Base-by-base conservation (phyloP, 2,797 vertebrate species). In the Threskiornis aethiopicus region DNA sequence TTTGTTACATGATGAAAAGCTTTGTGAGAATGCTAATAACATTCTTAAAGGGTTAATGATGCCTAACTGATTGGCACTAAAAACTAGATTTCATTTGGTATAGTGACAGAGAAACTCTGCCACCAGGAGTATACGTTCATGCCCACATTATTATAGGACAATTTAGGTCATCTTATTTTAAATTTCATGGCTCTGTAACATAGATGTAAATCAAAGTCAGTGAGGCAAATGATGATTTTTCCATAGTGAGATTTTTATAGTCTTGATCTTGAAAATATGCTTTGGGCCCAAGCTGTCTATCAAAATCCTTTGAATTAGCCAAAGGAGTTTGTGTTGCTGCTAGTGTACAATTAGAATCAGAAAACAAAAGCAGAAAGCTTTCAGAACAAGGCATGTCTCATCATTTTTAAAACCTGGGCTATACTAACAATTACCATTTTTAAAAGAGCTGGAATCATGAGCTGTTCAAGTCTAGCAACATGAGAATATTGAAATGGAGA, bases 181-280 rank as follows among this genome's bases (percentile, higher is more conserved):
- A 97, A 96, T 90, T 90, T 90, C 86, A 94, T 94, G 93, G 83
- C 91, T 97, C 84, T 76, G 62, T 88, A 97, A 96, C 84, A 89
- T 10, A 96, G 90, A 88, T 70, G 87, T 97, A 97, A 97, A 97
- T 98, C 93, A 97, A 93, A 97, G 92, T 88, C 95, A 95, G 91
- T 80, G 88, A 96, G 83, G 84, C 69, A 97, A 97, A 95, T 91
- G 65, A 91, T 91, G 95, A 87, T 95, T 95, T 96, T 95, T 95
- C 87, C 85, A 42, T 90, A 94, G 71, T 89, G 88, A 86, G 87
- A 83, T 89, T 87, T 97, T 94, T 92, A 96, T 72, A 92, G 89
- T 87, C 88, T 95, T 93, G 64, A 90, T 95, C 92, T 89, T 91
- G 89, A 96, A 95, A 95, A 82, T 73, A 90, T 71, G 85, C 55